Base-by-base conservation (phyloP, 1,140 invertebrate species). In the Heliconius eleuchia region DNA sequence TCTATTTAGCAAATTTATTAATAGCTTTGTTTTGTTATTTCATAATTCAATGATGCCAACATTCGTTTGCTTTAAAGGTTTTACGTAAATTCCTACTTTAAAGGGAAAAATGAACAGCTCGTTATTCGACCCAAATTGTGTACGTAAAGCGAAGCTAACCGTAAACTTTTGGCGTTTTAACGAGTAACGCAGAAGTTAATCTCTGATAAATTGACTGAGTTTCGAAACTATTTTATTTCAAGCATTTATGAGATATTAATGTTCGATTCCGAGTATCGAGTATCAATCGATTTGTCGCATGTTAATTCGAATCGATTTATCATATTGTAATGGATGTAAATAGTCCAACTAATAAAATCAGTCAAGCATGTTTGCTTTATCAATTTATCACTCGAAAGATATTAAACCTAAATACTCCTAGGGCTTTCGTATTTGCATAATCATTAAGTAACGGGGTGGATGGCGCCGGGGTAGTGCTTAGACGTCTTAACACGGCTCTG, bases 361-460 rank as follows among this genome's bases (percentile, higher is more conserved):
- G 79, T 81, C 75, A 72, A 79, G 74, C 55, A 79, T 82, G 77
- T 81, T 79, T 81, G 73, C 74, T 79, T 83, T 86, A 87, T 84
- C 84, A 87, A 88, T 85, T 86, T 86, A 88, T 89, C 85, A 85
- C 81, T 85, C 73, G 66, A 81, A 89, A 88, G 85, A 86, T 86
- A 86, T 85, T 79, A 80, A 78, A 84, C 76, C 78, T 87, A 89
- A 86, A 87, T 87, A 88, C 80, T 88, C 82, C 85, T 85, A 84
- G 84, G 83, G 86, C 78, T 82, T 76, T 80, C 78, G 80, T 89
- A 91, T 91, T 91, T 92, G 89, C 90, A 92, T 91, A 91, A 91
- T 87, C 88, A 89, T 90, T 89, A 89, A 86, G 77, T 85, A 88
- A 86, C 82, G 50, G 37, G 79, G 74, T 46, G 37, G 79, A 73